Base-by-base conservation (phyloP, 2,797 vertebrate species). In the Microhierax caerulescens region DNA sequence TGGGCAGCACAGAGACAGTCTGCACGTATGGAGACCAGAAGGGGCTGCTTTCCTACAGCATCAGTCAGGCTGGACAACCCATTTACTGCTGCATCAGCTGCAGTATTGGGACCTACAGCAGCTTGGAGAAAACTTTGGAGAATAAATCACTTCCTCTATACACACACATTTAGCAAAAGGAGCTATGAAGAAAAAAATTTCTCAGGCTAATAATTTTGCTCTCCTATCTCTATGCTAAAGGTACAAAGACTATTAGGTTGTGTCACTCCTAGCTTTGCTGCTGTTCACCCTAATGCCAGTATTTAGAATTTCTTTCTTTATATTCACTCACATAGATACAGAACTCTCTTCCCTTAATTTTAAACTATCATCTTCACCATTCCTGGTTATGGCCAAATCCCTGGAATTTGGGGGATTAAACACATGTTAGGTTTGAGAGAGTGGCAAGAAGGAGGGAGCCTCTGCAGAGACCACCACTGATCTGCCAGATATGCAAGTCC, bases 21-120 rank as follows among this genome's bases (percentile, higher is more conserved):
- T 50, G 36, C 9, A 43, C 0, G 0, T 15, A 6, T 0, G 0
- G 30, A 48, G 50, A 43, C 3, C 12, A 34, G 27, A 54, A 57
- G 32, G 11, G 10, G 47, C 12, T 57, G 7, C 53, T 54, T 27
- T 24, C 43, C 70, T 17, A 65, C 20, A 24, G 10, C 43, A 65
- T 22, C 22, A 4, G 9, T 13, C 82, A 34, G 56, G 32, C 17
- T 10, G 10, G 51, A 30, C 32, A 43, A 18, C 20, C 32, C 27
- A 18, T 3, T 11, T 28, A 27, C 32, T 21, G 53, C 34, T 37
- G 37, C 21, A 34, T 5, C n/a, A 13, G 43, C 45, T 32, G n/a
- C n/a, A 18, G 36, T 5, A 7, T 1, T 64, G 25, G 30, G 21
- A 60, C 27, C 21, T 11, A 41, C 45, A 36, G 21, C 68, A 57